A percentile compares a stretch with the other conserved stretches of the same genome.
These are phyloP conservation scores for Gymnosoma rotundatum DNA, from an alignment of 2,888 invertebrate genomes.

Conservation along the genomic window DNA sequence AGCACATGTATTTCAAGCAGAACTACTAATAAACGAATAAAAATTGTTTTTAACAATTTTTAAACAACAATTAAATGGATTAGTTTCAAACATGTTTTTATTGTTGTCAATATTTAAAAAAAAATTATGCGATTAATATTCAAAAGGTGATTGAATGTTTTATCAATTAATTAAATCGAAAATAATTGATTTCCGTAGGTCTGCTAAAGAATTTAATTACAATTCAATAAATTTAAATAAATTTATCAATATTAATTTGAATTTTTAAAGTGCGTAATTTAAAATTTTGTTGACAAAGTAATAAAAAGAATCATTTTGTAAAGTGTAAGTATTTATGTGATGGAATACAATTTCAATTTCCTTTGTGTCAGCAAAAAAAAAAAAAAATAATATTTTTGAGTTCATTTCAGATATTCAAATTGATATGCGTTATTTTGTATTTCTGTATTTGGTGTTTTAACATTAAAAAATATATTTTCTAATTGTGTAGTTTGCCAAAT, in stretches of 20 bases:
- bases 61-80: no score
- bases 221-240: background rate
- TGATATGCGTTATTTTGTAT: background rate
- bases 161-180: slow-evolving; percentile 24
- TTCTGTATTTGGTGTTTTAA: slow-evolving; percentile 8
- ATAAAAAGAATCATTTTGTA: background rate
- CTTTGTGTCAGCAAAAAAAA: background rate
- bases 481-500: slow-evolving; percentile 11
- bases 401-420: background rate
- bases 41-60: no score
- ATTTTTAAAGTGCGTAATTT: slow-evolving; percentile 28
- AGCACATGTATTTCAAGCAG: no score
- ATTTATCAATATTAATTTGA: slow-evolving; percentile 7
- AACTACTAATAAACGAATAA: no score
- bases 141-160: slow-evolving; percentile 33
- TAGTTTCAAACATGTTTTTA: no score
- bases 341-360: no score
- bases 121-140: slow-evolving; percentile 37
- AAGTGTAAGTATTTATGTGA: background rate
- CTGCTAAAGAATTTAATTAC: background rate
- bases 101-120: no score
- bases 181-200: slow-evolving; percentile 36
- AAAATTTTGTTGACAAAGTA: background rate
- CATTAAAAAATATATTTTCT: background rate
- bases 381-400: background rate